Conservation (phyloP, 1,140 invertebrate genomes). For the Drosophila kurseongensis region DNA sequence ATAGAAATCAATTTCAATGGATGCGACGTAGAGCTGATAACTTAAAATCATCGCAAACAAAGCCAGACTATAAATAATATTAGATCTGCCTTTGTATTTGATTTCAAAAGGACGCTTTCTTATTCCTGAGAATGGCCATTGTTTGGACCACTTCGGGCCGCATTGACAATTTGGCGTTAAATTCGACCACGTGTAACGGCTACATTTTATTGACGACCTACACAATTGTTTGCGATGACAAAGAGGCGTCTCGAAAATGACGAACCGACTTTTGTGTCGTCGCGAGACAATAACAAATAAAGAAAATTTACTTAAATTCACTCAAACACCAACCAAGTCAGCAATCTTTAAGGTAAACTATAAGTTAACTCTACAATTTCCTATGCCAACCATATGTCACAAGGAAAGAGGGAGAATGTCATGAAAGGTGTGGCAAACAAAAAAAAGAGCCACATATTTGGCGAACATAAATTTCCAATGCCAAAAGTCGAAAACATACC, state of each 20-base stretch:
- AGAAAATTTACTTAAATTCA: background rate
- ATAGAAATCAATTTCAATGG: constrained; percentile 41
- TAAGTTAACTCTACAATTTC: background rate
- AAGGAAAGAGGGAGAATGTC: constrained; percentile 6
- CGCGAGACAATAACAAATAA: background rate
- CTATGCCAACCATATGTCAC: constrained; percentile 24
- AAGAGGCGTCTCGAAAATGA: constrained; percentile 9
- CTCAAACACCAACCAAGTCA: background rate
- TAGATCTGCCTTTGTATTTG: constrained; percentile 61
- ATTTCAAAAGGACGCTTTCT: constrained; percentile 52
- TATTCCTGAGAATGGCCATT: constrained; percentile 20
- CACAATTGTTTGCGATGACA: constrained; percentile 35
- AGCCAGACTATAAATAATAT: constrained; percentile 72
- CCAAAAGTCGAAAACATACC: constrained; percentile 47
- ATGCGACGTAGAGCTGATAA: constrained; percentile 38
- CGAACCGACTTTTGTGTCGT: constrained; percentile 25
- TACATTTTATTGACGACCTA: constrained; percentile 60
- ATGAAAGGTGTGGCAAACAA: constrained; percentile 19
- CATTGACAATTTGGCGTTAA: constrained; percentile 38
- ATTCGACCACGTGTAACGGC: constrained; percentile 52
- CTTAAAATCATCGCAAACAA: constrained; percentile 52
- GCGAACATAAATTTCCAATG: constrained; percentile 58
- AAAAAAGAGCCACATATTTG: constrained; percentile 63
- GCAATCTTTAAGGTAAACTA: background rate
- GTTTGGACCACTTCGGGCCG: constrained; percentile 47